These are phyloP conservation scores for Danaus plexippus DNA, from an alignment of 1,140 invertebrate genomes.

Conservation along the genomic window DNA sequence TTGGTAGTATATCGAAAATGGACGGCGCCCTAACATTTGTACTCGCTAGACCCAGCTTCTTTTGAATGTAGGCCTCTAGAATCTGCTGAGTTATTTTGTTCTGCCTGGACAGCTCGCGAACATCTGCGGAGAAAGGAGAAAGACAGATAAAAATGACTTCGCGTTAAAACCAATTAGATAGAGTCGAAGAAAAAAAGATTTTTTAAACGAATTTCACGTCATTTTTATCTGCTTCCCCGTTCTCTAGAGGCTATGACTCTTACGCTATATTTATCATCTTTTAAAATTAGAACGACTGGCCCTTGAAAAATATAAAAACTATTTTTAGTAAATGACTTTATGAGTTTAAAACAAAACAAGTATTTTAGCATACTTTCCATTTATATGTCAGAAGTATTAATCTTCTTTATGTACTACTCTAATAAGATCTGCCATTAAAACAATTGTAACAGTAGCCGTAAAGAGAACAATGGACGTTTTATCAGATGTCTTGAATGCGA, in stretches of 20 bases:
- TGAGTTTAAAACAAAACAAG: too few species aligned
- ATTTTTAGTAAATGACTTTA: too few species aligned
- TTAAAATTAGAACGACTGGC: too few species aligned
- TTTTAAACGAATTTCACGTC: constrained; percentile 40
- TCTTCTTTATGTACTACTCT: constrained; percentile 16
- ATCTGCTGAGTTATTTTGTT: constrained; percentile 82
- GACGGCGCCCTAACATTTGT: constrained; percentile 70
- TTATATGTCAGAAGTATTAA: constrained; percentile 11
- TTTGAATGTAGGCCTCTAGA: constrained; percentile 78
- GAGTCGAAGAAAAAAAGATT: constrained; percentile 21
- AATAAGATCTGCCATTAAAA: constrained; percentile 14
- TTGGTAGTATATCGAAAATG: constrained; percentile 74
- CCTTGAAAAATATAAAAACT: too few species aligned
- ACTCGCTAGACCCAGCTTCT: constrained; percentile 70
- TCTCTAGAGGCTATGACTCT: constrained; percentile 11
- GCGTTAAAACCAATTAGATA: constrained; percentile 25
- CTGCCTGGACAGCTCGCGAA: constrained; percentile 76
- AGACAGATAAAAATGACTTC: constrained; percentile 68
- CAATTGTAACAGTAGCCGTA: constrained; percentile 13
- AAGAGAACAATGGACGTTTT: constrained; percentile 16
- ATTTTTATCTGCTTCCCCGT: constrained; percentile 66
- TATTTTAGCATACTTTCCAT: too few species aligned
- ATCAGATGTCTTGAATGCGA: constrained; percentile 8
- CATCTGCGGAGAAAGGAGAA: constrained; percentile 69
- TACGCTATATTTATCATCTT: too few species aligned